Base-by-base conservation (phyloP, 1,140 invertebrate genomes). In the Pollicipes pollicipes region DNA sequence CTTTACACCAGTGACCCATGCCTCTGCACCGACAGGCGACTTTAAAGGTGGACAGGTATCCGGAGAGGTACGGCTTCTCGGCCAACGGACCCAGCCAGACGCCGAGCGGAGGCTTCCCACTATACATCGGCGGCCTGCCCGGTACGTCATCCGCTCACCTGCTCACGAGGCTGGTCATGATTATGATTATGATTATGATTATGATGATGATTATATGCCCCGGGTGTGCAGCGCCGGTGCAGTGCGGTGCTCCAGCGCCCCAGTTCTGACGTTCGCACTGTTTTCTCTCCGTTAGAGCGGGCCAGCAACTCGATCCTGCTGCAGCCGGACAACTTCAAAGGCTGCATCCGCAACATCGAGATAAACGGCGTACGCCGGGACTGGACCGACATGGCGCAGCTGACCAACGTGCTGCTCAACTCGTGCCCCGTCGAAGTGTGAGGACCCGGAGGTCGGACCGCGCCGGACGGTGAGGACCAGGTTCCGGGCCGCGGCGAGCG, bases 101-200 rank as follows among this genome's bases (percentile, higher is more conserved):
- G 24, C 74, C 74, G 28, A 79, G 83, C 32, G 82, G 83, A 6
- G 76, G 78, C 63, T 71, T 31, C 26, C 86, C 89, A 29, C 80
- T 95, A 0, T 93, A 89, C 74, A 88, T 95, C 75, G 92, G 90
- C 66, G 92, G 92, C 67, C 77, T 93, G 76, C 89, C 90, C 81
- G 89, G 92, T 93, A 78, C 76, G 70, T n/a, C n/a, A n/a, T n/a
- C n/a, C n/a, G 69, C 26, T 64, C 32, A 32, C 8, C 69, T n/a
- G 0, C 68, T 26, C 69, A 32, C 37, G 66, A 45, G 27, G 68
- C 35, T 29, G 32, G 70, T 35, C 45, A 16, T 30, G 72, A 32
- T 27, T 64, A 69, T 29, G 21, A 28, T 69, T 70, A 73, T 58
- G 72, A 64, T 70, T 68, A 35, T 13, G 27, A 29, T 58, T 68